Evolutionary conservation across 2,888 invertebrate species (phyloP), one percentile per base, ranked within the genome.

Genomic region (Leptopterna dolabrata): DNA sequence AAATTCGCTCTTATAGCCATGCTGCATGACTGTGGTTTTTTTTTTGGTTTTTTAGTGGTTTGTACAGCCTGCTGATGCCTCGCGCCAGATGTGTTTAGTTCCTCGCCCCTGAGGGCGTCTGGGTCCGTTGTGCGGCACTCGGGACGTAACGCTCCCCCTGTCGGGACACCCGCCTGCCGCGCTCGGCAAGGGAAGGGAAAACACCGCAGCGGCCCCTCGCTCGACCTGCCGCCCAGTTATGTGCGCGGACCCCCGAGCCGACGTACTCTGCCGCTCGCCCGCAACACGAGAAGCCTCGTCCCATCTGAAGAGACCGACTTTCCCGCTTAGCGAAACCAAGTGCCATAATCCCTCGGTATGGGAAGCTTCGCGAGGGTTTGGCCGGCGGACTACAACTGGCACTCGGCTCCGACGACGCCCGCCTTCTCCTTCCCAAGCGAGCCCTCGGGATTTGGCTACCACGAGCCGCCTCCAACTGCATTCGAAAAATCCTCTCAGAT

Each of bases 381-480:
- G 88, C 88, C 88, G n/a, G 73, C 87, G 7, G 85, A 88, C 51
- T 88, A 87, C 86, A 76, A 87, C 73, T 88, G 88, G 88, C 88
- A 88, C 13, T 27, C 71, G 41, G 43, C 71, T 1, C 55, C 81
- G 55, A 83, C 83, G 70, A 16, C 41, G 70, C 43, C 70, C 16
- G 83, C 24, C 70, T 83, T 47, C 19, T 9, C 63, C 11, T 83
- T 70, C 47, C 30, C 76, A 9, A 76, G 51, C 76, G 55, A 51
- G 47, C 76, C 86, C 29, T 47, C 76, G 0, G 30, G 36, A 24
- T 81, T 51, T 19, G 81, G 51, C 9, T 81, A n/a, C n/a, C 30
- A 13, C 30, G 51, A 81, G 30, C 36, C 81, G n/a, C 51, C 51
- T 13, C 51, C 55, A 0, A 11, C 11, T 24, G 55, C 51, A 24